Conservation (phyloP, 2,888 invertebrate species). For the Drosophila bunnanda region DNA sequence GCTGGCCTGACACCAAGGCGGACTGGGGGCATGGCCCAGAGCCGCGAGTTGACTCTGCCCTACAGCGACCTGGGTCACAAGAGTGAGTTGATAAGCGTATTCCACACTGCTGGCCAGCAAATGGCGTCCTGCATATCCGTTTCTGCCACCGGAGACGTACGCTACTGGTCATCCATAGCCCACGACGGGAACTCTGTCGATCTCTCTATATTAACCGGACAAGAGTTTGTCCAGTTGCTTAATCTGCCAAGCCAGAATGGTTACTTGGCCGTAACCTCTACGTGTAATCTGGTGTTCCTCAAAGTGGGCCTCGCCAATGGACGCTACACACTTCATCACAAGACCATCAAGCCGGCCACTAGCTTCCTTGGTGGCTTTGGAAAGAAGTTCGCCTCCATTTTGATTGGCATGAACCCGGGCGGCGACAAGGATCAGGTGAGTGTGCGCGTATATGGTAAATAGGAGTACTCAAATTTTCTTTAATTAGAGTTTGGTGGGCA, state of each 20-base stretch:
- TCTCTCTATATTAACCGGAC: slow-evolving; percentile 93
- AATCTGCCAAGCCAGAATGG: slow-evolving; percentile 89
- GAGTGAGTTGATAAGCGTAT: slow-evolving; percentile 92
- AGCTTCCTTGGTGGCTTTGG: slow-evolving; percentile 96
- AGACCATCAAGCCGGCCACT: slow-evolving; percentile 89
- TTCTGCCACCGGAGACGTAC: slow-evolving; percentile 95
- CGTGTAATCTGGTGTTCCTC: slow-evolving; percentile 92
- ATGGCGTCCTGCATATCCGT: slow-evolving; percentile 95
- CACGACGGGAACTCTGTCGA: slow-evolving; percentile 95
- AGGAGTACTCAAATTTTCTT: not conserved
- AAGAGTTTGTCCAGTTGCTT: slow-evolving; percentile 92
- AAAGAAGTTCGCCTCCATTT: slow-evolving; percentile 86
- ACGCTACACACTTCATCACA: slow-evolving; percentile 88
- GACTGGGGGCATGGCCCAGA: slow-evolving; percentile 86
- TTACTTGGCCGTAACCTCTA: slow-evolving; percentile 95
- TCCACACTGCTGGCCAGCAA: slow-evolving; percentile 87
- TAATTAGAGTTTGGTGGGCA: slow-evolving; percentile 88
- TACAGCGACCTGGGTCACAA: slow-evolving; percentile 96
- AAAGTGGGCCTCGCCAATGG: slow-evolving; percentile 88
- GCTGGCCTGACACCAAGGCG: slow-evolving; percentile 73
- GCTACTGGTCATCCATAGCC: slow-evolving; percentile 96
- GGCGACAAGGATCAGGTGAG: slow-evolving; percentile 84
- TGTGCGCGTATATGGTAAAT: too few species aligned
- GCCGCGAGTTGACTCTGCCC: slow-evolving; percentile 94
- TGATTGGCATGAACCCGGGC: slow-evolving; percentile 83